Conservation (phyloP, 1,140 invertebrate genomes). For the Gryon sp. region DNA sequence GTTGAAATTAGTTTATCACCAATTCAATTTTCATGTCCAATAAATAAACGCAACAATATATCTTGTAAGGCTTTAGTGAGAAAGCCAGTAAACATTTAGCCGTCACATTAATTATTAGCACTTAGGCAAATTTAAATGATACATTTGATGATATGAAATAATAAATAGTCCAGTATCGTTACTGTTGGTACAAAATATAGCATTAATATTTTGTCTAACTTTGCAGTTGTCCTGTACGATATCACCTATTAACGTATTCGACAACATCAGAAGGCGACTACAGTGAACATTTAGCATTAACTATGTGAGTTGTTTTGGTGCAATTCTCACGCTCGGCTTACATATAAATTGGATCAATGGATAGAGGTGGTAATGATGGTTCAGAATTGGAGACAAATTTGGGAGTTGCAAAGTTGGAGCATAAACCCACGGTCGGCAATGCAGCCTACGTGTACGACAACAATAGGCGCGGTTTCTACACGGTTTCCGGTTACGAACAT, state of each 20-base stretch:
- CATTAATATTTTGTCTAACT: constrained; percentile 13
- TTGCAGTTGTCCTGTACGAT: constrained; percentile 11
- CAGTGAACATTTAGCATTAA: constrained; percentile 21
- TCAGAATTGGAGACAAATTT: constrained; percentile 20
- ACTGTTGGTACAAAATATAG: neutral
- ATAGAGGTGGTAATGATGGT: too few species aligned
- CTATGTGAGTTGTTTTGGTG: constrained; percentile 14
- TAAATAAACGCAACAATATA: too few species aligned
- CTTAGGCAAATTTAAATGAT: neutral
- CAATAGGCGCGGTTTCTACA: constrained; percentile 39
- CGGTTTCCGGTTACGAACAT: constrained; percentile 24
- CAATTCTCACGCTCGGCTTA: constrained; percentile 17
- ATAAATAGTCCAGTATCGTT: constrained; percentile 3
- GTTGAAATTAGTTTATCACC: too few species aligned
- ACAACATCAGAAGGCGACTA: constrained; percentile 25
- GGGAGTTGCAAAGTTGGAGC: constrained; percentile 23
- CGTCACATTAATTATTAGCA: neutral
- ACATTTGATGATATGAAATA: neutral
- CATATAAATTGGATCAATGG: constrained; percentile 33
- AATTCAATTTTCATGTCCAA: too few species aligned
- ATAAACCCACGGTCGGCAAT: constrained; percentile 52
- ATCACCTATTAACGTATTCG: constrained; percentile 50
- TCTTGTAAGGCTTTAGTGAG: too few species aligned
- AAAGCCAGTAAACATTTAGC: too few species aligned
- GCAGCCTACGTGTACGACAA: constrained; percentile 57